These are phyloP conservation scores for Echiichthys vipera DNA, from an alignment of 2,797 vertebrate species.

Conservation along the genomic window DNA sequence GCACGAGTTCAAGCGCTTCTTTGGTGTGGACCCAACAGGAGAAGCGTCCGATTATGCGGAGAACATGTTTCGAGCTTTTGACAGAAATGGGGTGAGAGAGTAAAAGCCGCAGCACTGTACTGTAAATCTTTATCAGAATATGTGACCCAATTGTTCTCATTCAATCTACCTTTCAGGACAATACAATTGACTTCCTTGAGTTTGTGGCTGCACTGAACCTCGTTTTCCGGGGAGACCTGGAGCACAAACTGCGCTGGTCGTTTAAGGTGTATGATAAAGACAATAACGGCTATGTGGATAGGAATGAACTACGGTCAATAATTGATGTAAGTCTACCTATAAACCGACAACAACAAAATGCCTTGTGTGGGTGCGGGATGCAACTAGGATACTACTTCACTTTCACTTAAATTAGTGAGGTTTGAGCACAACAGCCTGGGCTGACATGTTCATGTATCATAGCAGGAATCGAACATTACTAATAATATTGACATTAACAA, in stretches of 20 bases:
- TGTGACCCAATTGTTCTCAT: background rate
- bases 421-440: no score
- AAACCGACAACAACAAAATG: background rate
- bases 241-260: constrained; percentile 83
- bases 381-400: background rate
- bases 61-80: constrained; percentile 83
- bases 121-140: background rate
- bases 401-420: no score
- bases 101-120: background rate
- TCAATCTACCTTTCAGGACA: constrained; percentile 71
- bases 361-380: background rate
- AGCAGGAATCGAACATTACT: no score
- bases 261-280: constrained; percentile 85
- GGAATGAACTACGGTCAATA: constrained; percentile 77
- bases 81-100: constrained; percentile 83
- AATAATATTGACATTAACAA: no score
- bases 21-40: constrained; percentile 77
- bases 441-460: no score
- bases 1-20: constrained; percentile 86
- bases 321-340: constrained; percentile 74
- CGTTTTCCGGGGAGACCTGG: constrained; percentile 80
- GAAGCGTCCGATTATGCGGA: constrained; percentile 83
- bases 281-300: constrained; percentile 79
- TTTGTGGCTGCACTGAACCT: constrained; percentile 84
- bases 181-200: constrained; percentile 83